Conservation (phyloP, 92 coral and sea anemone species). For the Palythoa caribaeorum region DNA sequence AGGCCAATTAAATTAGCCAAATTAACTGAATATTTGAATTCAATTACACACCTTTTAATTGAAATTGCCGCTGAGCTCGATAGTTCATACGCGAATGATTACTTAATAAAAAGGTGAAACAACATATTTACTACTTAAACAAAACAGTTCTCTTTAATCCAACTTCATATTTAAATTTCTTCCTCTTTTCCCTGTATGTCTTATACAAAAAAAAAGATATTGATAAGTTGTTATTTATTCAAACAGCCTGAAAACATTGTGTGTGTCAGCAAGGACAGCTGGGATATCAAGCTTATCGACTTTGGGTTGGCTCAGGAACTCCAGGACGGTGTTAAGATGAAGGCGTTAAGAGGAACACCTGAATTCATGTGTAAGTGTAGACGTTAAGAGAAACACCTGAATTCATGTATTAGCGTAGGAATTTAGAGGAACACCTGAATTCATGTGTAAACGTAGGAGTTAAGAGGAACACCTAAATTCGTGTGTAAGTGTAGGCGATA, state of each 20-base stretch:
- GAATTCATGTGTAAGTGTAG: constrained; percentile 90
- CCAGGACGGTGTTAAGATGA: constrained; percentile 75
- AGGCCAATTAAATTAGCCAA: too few species aligned
- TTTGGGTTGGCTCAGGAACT: constrained; percentile 95
- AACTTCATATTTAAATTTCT: too few species aligned
- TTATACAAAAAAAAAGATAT: too few species aligned
- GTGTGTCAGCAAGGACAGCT: constrained; percentile 92
- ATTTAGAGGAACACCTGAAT: constrained; percentile 96
- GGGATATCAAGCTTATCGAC: constrained; percentile 98
- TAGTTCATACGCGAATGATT: too few species aligned
- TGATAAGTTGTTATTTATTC: not conserved
- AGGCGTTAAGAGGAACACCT: constrained; percentile 94
- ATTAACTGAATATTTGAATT: too few species aligned
- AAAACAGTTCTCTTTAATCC: not conserved
- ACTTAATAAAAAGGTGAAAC: too few species aligned
- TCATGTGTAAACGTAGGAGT: constrained; percentile 80
- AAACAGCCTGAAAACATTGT: constrained; percentile 96
- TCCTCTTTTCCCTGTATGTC: too few species aligned
- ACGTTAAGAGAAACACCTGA: constrained; percentile 95
- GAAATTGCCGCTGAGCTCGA: too few species aligned
- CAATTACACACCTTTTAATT: too few species aligned
- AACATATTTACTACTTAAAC: not conserved
- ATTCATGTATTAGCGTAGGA: constrained; percentile 83
- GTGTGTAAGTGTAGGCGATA: constrained; percentile 72
- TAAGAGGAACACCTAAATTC: constrained; percentile 97